Conservation (phyloP, 2,797 vertebrate genomes). For the Enteromius radiatus region DNA sequence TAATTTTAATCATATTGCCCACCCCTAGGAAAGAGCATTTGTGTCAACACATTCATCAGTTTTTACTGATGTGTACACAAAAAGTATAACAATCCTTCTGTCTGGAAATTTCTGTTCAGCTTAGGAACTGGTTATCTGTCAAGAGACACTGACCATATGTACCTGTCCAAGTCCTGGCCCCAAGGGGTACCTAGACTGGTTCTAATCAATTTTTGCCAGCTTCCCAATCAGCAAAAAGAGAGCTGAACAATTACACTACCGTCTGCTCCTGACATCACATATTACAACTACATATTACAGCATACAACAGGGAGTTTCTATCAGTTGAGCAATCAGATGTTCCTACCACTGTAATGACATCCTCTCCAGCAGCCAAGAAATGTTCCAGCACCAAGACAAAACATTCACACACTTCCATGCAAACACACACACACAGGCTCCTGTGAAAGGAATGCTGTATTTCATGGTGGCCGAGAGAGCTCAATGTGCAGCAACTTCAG, state of each 20-base stretch:
- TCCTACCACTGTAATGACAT: slow-evolving; percentile 43
- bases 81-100: neutral
- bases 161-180: neutral
- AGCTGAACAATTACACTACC: neutral
- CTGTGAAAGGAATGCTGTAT: slow-evolving; percentile 46
- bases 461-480: no score
- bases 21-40: neutral
- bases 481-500: no score
- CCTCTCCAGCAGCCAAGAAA: slow-evolving; percentile 41
- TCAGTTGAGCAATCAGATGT: slow-evolving; percentile 43
- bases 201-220: neutral
- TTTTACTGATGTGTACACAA: neutral
- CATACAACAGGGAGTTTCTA: slow-evolving; percentile 2
- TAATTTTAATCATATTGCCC: neutral
- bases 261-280: neutral
- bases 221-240: neutral
- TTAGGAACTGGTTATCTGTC: neutral
- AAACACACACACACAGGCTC: slow-evolving; percentile 36
- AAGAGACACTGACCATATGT: neutral
- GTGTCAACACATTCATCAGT: neutral
- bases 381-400: slow-evolving; percentile 17
- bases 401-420: slow-evolving; percentile 9
- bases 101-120: neutral
- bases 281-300: slow-evolving; percentile 16
- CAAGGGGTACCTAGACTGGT: neutral